Base-by-base conservation (phyloP, 2,113 vertebrate genomes). In the Circaetus gallicus region DNA sequence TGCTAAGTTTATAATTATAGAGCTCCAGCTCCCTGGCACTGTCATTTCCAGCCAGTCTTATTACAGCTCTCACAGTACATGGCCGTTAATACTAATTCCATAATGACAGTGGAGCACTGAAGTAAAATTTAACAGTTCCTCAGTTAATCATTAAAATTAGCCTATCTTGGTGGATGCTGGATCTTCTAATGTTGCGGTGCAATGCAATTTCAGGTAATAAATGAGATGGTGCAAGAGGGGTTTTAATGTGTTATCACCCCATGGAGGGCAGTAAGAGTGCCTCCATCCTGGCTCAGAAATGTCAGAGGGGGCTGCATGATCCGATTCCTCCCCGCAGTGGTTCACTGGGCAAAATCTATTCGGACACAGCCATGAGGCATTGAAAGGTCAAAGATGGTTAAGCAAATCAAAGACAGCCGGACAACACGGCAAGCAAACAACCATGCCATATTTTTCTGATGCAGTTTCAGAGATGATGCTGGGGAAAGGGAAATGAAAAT, bases 71-170 rank as follows among this genome's bases (percentile, higher is more conserved):
- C 29, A 20, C 76, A 91, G 96, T 77, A 86, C 82, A 83, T 69
- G 76, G 74, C 87, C 9, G 67, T 97, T 97, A 97, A 95, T 97
- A 91, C 91, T 97, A 98, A 98, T 97, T 97, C 87, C 56, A 90
- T 95, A 97, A 97, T 96, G 97, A 97, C 96, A 97, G 95, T 77
- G 67, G 84, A 96, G 84, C 87, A 95, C 28, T 86, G 90, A 96
- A 80, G 52, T 98, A 95, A 97, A 97, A 97, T 98, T 95, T 97
- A 98, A 97, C 94, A 90, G 90, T 97, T 98, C 89, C 97, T 98
- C 90, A 84, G 97, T 97, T 98, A 97, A 98, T 98, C 97, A 98
- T 97, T 97, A 97, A 96, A 98, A 98, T 98, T 97, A 98, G 95
- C 87, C 91, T 84, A 88, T 96, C 93, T 93, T 21, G 1, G 94